Conservation (phyloP, 2,888 invertebrate genomes). For the Diplazon laetatorius region DNA sequence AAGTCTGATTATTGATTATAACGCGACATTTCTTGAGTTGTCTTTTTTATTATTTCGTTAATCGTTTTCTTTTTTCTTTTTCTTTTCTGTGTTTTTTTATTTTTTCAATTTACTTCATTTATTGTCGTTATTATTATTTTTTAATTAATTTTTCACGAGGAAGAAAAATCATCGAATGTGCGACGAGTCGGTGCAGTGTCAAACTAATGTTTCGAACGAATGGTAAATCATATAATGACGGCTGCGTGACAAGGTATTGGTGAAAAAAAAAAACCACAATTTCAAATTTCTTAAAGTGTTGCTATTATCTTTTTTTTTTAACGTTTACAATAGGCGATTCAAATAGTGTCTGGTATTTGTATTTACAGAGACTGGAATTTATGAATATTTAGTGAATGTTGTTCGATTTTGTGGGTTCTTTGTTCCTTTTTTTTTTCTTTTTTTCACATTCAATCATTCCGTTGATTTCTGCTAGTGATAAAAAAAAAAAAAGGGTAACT, state of each 20-base stretch:
- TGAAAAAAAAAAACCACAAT: conserved; percentile 39
- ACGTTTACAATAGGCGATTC: conserved; percentile 54
- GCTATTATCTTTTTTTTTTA: conserved; percentile 45
- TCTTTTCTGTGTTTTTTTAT: conserved; percentile 1
- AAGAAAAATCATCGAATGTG: conserved; percentile 42
- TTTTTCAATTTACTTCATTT: not conserved
- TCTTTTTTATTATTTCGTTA: not conserved
- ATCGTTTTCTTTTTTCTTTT: not conserved
- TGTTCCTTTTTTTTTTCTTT: conserved; percentile 5
- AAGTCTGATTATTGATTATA: conserved; percentile 24
- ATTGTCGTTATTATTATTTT: not conserved
- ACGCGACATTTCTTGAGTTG: conserved; percentile 5
- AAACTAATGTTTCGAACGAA: conserved; percentile 40
- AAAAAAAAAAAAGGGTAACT: conserved; percentile 67
- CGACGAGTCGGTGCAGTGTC: conserved; percentile 47
- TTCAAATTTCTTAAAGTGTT: conserved; percentile 45
- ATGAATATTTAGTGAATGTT: conserved; percentile 60
- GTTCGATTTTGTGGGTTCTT: conserved; percentile 32
- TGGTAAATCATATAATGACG: conserved; percentile 45
- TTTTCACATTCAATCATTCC: not conserved
- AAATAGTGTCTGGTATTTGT: conserved; percentile 47
- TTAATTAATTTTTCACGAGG: conserved; percentile 7
- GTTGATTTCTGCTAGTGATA: conserved; percentile 55
- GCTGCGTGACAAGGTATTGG: conserved; percentile 56
- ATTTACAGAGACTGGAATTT: conserved; percentile 55